phyloP scores from a whole-genome alignment of 2,113 vertebrate genomes.

The Herpailurus yagouaroundi region DNA sequence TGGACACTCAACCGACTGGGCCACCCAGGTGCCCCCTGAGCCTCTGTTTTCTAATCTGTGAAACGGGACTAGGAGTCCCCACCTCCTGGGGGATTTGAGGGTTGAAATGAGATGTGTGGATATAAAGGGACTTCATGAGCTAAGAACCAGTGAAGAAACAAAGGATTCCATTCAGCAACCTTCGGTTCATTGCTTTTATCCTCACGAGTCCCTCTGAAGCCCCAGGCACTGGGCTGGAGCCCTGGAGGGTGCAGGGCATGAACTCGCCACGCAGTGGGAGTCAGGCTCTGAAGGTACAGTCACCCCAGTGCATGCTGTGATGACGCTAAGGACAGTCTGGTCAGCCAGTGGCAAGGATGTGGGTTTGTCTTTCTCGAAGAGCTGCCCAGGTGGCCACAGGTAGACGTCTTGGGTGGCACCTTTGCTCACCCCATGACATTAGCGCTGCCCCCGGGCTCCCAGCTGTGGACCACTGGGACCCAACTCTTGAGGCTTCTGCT shows the following conservation, averaged over 20 bases:
- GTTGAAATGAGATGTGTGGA: not conserved
- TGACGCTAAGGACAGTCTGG: not conserved
- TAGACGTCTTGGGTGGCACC: rapidly evolving
- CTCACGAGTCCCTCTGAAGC: rapidly evolving
- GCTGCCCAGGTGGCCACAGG: rapidly evolving
- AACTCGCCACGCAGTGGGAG: rapidly evolving
- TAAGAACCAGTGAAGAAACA: not conserved
- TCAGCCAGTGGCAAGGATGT: rapidly evolving
- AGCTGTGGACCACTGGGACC: rapidly evolving
- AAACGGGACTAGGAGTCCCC: not conserved
- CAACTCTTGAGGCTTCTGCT: too few species aligned
- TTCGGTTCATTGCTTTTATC: not conserved
- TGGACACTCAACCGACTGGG: too few species aligned
- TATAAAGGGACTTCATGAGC: not conserved
- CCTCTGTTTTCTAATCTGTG: not conserved
- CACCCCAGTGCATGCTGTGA: rapidly evolving
- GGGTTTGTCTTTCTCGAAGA: not conserved
- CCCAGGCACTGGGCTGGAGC: not conserved
- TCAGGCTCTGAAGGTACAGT: not conserved
- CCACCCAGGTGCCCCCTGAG: not conserved
- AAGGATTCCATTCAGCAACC: rapidly evolving
- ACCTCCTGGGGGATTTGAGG: not conserved
- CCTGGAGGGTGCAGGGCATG: rapidly evolving
- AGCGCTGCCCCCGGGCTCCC: not conserved
- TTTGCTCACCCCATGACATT: not conserved